Base-by-base conservation (phyloP, 92 coral and sea anemone species). In the Palythoa grandis region DNA sequence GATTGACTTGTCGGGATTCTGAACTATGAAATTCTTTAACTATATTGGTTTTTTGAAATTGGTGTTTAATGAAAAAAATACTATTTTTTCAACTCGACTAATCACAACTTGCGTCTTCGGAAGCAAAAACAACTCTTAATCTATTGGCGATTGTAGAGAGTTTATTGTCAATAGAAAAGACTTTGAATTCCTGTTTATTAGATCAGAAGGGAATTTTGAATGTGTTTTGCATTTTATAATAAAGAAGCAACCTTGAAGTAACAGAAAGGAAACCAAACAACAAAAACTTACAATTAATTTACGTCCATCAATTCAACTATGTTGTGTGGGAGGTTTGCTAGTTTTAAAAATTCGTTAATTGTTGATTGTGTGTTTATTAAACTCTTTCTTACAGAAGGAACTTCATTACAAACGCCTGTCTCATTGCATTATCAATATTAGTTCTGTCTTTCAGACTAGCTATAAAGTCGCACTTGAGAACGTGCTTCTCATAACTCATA, bases 291-390 rank as follows among this genome's bases (percentile, higher is more conserved):
- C 85, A 25, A 43, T 80, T 66, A 61, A 80, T 48, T 80, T 48
- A 37, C 85, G 53, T 70, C 74, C 47, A 48, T 80, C 85, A 23
- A 65, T 80, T 80, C 60, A 80, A 53, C 2, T 66, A 19, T 67
- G 38, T 80, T 63, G 56, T 67, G 85, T 80, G 74, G 73, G 85
- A 43, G 85, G 66, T 25, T 67, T 24, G 85, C 73, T 65, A 74
- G 39, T 66, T 48, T 52, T 57, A 39, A 16, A 48, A 2, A 67
- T 66, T 67, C 74, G 11, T 63, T 80, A 70, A 67, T 47, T 80
- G 60, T 7, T 80, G 74, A 80, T 80, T 80, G 85, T 63, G 40
- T 66, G 2, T 63, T 80, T 22, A 80, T 80, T 80, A 48, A 67
- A 19, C 52, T 50, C 52, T 65, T 80, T 68, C 48, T 29, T 25